These are phyloP conservation scores for Lepidocolaptes lacrymiger DNA, from an alignment of 2,797 vertebrate genomes.

Conservation along the genomic window DNA sequence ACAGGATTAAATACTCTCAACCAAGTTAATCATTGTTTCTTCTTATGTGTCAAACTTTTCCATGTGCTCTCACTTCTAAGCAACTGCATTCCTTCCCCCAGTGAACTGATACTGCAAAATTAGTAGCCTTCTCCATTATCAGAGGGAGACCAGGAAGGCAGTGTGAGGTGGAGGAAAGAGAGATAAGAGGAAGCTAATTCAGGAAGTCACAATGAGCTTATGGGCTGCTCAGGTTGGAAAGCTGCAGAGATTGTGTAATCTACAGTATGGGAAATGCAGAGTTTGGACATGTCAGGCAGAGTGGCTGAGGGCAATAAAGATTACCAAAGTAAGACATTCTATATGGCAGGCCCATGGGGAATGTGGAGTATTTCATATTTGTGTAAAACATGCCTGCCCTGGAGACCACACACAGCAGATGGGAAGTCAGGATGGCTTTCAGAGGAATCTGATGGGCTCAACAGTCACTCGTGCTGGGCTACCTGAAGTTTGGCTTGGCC, in stretches of 20 bases:
- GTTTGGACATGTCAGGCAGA: neutral
- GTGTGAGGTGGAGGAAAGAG: neutral
- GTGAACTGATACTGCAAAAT: neutral
- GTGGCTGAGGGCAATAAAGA: neutral
- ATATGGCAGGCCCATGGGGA: neutral
- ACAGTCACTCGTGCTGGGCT: neutral
- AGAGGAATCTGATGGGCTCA: neutral
- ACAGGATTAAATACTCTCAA: neutral
- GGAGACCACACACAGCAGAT: constrained; percentile 13
- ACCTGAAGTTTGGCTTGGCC: constrained; percentile 35
- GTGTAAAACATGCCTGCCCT: neutral
- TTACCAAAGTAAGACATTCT: neutral
- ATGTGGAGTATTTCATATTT: neutral
- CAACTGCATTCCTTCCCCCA: neutral
- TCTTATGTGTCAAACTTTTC: neutral
- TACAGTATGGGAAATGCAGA: neutral
- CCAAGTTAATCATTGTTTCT: neutral
- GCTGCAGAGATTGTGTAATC: neutral
- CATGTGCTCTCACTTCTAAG: neutral
- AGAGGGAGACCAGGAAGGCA: neutral
- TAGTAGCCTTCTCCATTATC: neutral
- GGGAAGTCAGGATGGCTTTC: neutral
- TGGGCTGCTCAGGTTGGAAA: neutral
- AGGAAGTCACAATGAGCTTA: neutral
- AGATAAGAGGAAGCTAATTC: neutral